Conservation (phyloP, 2,888 invertebrate species). For the Timema cristinae region DNA sequence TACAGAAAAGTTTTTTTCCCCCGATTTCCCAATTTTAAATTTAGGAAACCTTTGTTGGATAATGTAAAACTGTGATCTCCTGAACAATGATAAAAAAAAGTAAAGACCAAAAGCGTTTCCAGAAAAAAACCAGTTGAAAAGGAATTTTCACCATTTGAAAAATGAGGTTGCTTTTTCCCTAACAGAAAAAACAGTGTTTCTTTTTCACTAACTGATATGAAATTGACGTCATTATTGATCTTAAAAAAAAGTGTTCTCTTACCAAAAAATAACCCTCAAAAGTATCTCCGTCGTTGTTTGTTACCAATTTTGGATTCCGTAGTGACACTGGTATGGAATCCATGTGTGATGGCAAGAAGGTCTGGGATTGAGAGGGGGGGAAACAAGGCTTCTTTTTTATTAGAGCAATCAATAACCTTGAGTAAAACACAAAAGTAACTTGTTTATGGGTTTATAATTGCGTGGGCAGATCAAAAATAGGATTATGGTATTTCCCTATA, state of each 20-base stretch:
- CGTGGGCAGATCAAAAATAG: constrained; percentile 18
- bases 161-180: background rate
- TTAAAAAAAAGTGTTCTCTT: constrained; percentile 38
- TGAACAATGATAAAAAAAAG: background rate
- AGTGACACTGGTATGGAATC: constrained; percentile 30
- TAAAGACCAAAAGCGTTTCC: background rate
- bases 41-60: background rate
- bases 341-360: constrained; percentile 36
- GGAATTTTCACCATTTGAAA: background rate
- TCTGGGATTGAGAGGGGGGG: constrained; percentile 35
- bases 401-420: constrained; percentile 19
- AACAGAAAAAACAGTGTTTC: background rate
- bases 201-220: constrained; percentile 32
- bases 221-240: constrained; percentile 33
- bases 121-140: background rate
- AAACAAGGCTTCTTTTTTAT: constrained; percentile 32
- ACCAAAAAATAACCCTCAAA: constrained; percentile 36
- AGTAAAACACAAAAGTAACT: background rate
- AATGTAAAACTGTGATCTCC: background rate
- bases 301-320: constrained; percentile 35
- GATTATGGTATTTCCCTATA: constrained; percentile 7
- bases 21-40: background rate
- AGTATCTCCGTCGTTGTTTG: constrained; percentile 36
- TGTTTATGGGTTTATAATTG: constrained; percentile 15
- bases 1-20: no score